A percentile compares a stretch with the other conserved stretches of the same genome.
These are phyloP conservation scores for Belonocnema kinseyi DNA, from an alignment of 1,140 invertebrate genomes.

Conservation along the genomic window DNA sequence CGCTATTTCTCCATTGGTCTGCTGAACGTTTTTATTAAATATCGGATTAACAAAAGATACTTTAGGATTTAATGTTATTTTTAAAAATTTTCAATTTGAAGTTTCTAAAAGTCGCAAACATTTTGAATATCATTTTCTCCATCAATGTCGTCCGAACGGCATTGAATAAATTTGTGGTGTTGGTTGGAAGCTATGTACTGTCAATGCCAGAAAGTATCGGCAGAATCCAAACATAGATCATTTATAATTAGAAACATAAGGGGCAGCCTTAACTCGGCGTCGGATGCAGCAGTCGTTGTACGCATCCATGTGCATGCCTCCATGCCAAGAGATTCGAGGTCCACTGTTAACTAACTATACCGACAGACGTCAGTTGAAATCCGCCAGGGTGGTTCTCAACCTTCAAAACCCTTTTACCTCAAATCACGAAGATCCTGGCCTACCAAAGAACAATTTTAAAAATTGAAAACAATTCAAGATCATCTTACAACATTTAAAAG, in stretches of 20 bases:
- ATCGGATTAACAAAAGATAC: no score
- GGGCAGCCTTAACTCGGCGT: constrained; percentile 33
- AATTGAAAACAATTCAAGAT: no score
- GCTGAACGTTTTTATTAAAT: no score
- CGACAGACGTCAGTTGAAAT: constrained; percentile 38
- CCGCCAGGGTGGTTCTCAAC: constrained; percentile 18
- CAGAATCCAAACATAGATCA: constrained; percentile 65
- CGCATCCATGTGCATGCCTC: constrained; percentile 34
- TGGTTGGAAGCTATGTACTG: constrained; percentile 41
- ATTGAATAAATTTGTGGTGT: not conserved
- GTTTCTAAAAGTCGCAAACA: no score
- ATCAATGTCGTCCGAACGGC: not conserved
- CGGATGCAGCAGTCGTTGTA: constrained; percentile 43
- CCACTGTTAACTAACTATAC: constrained; percentile 44
- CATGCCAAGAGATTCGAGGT: constrained; percentile 56
- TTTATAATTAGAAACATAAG: constrained; percentile 68
- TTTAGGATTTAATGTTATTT: no score
- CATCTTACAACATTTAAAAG: no score
- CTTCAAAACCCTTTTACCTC: not conserved
- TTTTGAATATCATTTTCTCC: not conserved
- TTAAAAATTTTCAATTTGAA: no score
- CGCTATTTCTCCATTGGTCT: no score
- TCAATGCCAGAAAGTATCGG: constrained; percentile 69
- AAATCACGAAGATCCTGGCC: constrained; percentile 36
- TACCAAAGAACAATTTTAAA: not conserved